Conservation (phyloP, 2,113 vertebrate species). For the Agapornis roseicollis region DNA sequence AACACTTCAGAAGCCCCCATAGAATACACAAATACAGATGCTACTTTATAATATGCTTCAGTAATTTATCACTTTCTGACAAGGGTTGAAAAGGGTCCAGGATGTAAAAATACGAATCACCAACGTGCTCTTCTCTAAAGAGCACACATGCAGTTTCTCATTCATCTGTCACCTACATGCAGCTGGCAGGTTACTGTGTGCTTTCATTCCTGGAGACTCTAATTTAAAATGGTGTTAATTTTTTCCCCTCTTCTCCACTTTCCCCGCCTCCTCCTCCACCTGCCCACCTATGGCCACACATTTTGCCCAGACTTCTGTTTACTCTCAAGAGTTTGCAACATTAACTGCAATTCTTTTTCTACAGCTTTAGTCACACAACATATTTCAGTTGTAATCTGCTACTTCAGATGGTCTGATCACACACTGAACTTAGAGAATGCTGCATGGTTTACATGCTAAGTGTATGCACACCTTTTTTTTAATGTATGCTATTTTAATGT, state of each 20-base stretch:
- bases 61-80: conserved; percentile 59
- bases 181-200: not conserved
- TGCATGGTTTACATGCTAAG: not conserved
- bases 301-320: not conserved
- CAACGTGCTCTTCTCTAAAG: conserved; percentile 40
- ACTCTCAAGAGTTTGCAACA: not conserved
- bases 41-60: conserved; percentile 26
- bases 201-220: not conserved
- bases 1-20: conserved; percentile 13
- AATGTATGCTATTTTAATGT: not conserved
- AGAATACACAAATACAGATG: conserved; percentile 23
- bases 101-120: conserved; percentile 52
- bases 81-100: conserved; percentile 39
- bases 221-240: not conserved
- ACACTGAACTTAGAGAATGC: not conserved
- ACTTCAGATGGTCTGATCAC: not conserved
- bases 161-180: not conserved
- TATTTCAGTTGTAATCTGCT: conserved; percentile 12
- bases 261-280: not conserved
- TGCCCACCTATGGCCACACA: not conserved
- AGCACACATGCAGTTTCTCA: not conserved
- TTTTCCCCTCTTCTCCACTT: not conserved
- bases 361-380: not conserved
- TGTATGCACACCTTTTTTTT: not conserved
- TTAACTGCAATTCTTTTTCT: not conserved